Conservation (phyloP, 2,113 vertebrate genomes). For the Gopherus flavomarginatus region DNA sequence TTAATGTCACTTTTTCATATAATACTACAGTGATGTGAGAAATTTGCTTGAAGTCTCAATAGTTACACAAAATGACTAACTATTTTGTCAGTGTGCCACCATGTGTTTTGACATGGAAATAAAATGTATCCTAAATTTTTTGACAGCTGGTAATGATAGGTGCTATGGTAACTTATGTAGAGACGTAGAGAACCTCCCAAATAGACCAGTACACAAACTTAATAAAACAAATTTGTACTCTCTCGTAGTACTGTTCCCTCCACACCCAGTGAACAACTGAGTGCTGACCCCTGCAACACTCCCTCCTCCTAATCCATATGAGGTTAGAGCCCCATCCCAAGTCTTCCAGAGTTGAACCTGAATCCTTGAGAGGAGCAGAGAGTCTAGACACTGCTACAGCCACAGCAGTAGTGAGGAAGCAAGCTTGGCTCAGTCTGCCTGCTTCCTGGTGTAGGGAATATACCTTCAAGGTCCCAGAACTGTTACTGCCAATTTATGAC, state of each 20-base stretch:
- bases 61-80: neutral
- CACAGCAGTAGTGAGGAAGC: neutral
- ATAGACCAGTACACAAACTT: neutral
- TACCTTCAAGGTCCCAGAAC: neutral
- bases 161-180: neutral
- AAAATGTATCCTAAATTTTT: neutral
- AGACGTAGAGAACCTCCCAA: neutral
- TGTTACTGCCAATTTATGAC: neutral
- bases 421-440: neutral
- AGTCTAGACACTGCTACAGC: neutral
- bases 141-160: neutral
- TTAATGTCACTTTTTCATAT: neutral
- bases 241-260: neutral
- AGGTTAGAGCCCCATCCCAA: neutral
- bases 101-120: neutral
- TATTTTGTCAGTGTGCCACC: neutral
- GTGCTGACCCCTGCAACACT: neutral
- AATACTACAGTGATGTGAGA: neutral
- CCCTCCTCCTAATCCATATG: neutral
- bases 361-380: neutral
- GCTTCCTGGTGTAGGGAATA: neutral
- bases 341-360: neutral
- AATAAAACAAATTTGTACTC: neutral
- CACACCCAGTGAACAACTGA: neutral
- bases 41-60: neutral